Evolutionary conservation across 1,140 invertebrate species (phyloP).

Genomic region (Nasonia longicornis): DNA sequence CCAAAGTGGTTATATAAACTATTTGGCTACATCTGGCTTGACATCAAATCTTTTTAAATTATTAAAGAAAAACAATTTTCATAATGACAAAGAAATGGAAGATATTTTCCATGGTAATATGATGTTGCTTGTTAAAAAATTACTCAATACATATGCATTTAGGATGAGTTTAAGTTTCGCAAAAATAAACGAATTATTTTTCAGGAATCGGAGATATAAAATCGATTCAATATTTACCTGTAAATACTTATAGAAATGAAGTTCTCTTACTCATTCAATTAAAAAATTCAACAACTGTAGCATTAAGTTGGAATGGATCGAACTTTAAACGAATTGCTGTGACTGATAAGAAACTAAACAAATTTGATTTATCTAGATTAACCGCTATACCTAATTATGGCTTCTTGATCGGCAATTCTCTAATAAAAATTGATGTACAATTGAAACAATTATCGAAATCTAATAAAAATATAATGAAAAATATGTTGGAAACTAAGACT

Average conservation of each 20-base stretch:
- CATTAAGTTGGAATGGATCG: constrained; percentile 54
- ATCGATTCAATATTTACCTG: constrained; percentile 51
- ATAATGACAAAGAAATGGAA: constrained; percentile 47
- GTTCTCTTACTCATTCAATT: constrained; percentile 57
- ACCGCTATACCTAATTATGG: constrained; percentile 56
- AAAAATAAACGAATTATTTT: constrained; percentile 22
- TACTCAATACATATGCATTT: not conserved
- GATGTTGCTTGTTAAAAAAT: not conserved
- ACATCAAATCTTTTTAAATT: constrained; percentile 51
- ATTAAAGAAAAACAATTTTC: constrained; percentile 48
- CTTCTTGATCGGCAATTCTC: constrained; percentile 51
- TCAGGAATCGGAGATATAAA: constrained; percentile 54
- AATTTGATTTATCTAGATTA: constrained; percentile 54
- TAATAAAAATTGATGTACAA: constrained; percentile 51
- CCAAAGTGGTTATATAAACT: constrained; percentile 55
- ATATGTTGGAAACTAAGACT: constrained; percentile 48
- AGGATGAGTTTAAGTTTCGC: not conserved
- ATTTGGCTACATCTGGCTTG: constrained; percentile 54
- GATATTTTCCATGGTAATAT: constrained; percentile 44
- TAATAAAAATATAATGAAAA: constrained; percentile 46
- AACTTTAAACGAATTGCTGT: constrained; percentile 49
- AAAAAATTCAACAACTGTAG: constrained; percentile 51
- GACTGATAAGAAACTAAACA: constrained; percentile 46
- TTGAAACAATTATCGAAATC: constrained; percentile 44
- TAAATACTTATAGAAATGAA: constrained; percentile 61